These are phyloP conservation scores for Sitophilus oryzae DNA, from an alignment of 1,140 invertebrate species.

Conservation along the genomic window DNA sequence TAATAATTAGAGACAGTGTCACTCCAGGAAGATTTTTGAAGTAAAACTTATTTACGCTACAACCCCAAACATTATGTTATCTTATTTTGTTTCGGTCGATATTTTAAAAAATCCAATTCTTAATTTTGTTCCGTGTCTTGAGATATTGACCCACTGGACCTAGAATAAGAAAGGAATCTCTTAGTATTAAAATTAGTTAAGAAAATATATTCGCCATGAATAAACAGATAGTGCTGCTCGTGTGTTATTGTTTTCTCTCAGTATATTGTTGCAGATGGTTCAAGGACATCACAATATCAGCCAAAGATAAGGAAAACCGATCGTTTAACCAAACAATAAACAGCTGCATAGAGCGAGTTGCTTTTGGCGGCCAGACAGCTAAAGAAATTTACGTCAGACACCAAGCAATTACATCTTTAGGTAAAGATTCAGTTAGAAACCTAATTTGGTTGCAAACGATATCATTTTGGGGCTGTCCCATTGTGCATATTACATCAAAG, in stretches of 20 bases:
- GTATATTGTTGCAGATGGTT: background rate
- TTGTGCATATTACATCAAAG: constrained; percentile 9
- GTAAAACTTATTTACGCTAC: too few species aligned
- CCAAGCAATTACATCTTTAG: constrained; percentile 17
- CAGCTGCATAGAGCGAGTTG: constrained; percentile 21
- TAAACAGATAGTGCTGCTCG: background rate
- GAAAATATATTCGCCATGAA: too few species aligned
- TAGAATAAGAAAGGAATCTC: too few species aligned
- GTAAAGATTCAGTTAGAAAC: constrained; percentile 22
- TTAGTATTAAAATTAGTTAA: too few species aligned
- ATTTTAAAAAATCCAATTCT: too few species aligned
- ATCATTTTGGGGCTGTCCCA: constrained; percentile 15
- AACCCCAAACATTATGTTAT: too few species aligned
- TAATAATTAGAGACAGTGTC: too few species aligned
- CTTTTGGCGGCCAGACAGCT: constrained; percentile 11
- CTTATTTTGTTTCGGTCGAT: too few species aligned
- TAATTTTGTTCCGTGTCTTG: too few species aligned
- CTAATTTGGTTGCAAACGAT: constrained; percentile 9
- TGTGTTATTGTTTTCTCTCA: background rate
- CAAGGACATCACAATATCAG: background rate
- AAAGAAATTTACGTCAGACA: constrained; percentile 11
- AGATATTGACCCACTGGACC: too few species aligned
- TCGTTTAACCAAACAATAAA: constrained; percentile 2
- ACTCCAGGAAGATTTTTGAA: too few species aligned
- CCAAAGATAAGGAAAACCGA: background rate